Conservation (phyloP, 2,797 vertebrate species). For the Rhinella marina region DNA sequence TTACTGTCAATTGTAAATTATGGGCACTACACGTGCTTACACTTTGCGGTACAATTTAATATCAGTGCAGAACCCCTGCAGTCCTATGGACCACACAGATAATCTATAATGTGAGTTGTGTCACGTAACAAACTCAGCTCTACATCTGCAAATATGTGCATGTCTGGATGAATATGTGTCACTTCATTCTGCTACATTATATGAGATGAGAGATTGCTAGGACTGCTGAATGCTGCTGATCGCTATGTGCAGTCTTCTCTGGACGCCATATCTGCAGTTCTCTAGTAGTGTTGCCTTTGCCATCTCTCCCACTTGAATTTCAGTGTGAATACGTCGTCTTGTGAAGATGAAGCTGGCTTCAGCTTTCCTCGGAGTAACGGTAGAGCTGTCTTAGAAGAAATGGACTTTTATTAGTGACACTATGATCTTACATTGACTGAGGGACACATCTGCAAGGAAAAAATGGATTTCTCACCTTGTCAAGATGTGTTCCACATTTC, state of each 20-base stretch:
- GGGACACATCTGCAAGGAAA: neutral
- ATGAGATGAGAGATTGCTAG: neutral
- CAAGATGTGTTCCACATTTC: conserved; percentile 24
- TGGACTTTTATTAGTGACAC: conserved; percentile 26
- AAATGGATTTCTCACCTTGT: conserved; percentile 1
- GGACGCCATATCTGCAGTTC: conserved; percentile 67
- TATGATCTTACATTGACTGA: conserved; percentile 30
- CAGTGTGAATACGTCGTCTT: conserved; percentile 80
- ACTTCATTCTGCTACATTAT: neutral
- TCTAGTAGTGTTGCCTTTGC: conserved; percentile 72
- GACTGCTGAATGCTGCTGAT: conserved; percentile 9
- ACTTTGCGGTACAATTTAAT: neutral
- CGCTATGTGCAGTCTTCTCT: neutral
- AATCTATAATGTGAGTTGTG: neutral
- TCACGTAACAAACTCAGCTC: neutral
- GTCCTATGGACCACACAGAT: neutral
- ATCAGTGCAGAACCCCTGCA: neutral
- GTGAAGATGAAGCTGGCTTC: conserved; percentile 81
- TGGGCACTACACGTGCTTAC: neutral
- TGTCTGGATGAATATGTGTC: neutral
- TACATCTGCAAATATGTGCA: neutral
- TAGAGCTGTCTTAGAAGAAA: conserved; percentile 16
- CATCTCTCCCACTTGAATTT: conserved; percentile 78
- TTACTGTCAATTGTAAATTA: neutral
- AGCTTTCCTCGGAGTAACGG: conserved; percentile 71